Percentiles rank a stretch among this genome's conserved stretches.
Evolutionary conservation across 1,140 invertebrate genomes (phyloP).

Genomic region (Eupeodes corollae): DNA sequence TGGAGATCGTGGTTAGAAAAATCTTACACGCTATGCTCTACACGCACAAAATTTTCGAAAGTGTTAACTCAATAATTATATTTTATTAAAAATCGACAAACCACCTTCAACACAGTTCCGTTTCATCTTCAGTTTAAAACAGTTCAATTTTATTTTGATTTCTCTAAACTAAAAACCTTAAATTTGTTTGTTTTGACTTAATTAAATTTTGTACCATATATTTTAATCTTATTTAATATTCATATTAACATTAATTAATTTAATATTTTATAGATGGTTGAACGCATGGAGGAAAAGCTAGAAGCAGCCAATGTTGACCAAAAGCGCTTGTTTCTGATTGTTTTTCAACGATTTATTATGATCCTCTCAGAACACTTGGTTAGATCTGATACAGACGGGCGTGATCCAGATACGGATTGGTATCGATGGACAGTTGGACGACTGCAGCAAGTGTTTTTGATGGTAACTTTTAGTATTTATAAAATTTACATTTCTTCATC

Average conservation of each 20-base stretch:
- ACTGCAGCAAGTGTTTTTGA: constrained; percentile 88
- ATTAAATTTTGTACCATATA: too few relatives aligned
- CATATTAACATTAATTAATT: not conserved
- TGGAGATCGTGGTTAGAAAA: too few relatives aligned
- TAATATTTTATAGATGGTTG: constrained; percentile 49
- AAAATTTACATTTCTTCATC: not conserved
- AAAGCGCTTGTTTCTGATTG: constrained; percentile 93
- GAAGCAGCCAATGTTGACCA: constrained; percentile 92
- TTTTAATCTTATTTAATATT: too few relatives aligned
- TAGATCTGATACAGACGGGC: constrained; percentile 81
- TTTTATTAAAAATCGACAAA: too few relatives aligned
- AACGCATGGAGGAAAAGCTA: constrained; percentile 89
- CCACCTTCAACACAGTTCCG: too few relatives aligned
- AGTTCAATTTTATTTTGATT: too few relatives aligned
- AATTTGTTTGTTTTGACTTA: too few relatives aligned
- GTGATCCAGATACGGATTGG: constrained; percentile 91
- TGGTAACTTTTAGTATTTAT: constrained; percentile 49
- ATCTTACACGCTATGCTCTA: too few relatives aligned
- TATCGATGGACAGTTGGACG: constrained; percentile 93
- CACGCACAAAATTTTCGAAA: too few relatives aligned
- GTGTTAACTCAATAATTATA: too few relatives aligned
- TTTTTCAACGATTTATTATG: constrained; percentile 98
- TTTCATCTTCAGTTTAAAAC: too few relatives aligned
- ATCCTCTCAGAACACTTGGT: constrained; percentile 93
- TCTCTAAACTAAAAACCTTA: too few relatives aligned